Evolutionary conservation across 2,113 vertebrate genomes (phyloP).

Genomic region (Tupaia tana): DNA sequence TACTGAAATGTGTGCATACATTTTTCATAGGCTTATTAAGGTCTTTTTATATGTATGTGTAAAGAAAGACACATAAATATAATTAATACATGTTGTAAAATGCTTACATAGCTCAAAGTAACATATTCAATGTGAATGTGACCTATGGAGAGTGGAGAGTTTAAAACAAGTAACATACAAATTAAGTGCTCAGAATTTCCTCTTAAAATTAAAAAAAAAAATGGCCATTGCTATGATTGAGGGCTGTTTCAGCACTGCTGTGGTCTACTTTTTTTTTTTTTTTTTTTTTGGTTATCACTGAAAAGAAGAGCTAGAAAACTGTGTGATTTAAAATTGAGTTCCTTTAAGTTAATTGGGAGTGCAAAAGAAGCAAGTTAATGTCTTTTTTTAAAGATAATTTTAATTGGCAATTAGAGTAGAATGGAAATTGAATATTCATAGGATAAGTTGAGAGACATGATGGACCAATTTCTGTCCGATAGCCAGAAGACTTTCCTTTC

Average conservation of each 20-base stretch:
- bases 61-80: background rate
- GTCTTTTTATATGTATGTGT: too few species aligned
- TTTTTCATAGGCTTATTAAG: too few species aligned
- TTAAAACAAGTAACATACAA: constrained; percentile 9
- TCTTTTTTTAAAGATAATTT: constrained; percentile 29
- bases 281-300: constrained; percentile 48
- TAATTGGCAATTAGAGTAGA: constrained; percentile 71
- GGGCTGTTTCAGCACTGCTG: background rate
- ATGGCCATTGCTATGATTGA: background rate
- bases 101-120: constrained; percentile 10
- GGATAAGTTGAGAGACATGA: constrained; percentile 54
- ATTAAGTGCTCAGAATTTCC: background rate
- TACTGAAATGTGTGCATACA: too few species aligned
- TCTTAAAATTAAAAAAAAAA: background rate
- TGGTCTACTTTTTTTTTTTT: background rate
- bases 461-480: constrained; percentile 27
- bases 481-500: background rate
- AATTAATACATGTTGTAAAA: background rate
- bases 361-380: constrained; percentile 53
- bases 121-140: background rate
- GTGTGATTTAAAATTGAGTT: constrained; percentile 59
- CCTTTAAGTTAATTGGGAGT: constrained; percentile 52
- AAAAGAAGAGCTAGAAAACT: constrained; percentile 4
- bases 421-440: constrained; percentile 66
- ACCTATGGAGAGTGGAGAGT: background rate